phyloP scores from a whole-genome alignment of 2,797 vertebrate species.

The Coregonus suidteri region DNA sequence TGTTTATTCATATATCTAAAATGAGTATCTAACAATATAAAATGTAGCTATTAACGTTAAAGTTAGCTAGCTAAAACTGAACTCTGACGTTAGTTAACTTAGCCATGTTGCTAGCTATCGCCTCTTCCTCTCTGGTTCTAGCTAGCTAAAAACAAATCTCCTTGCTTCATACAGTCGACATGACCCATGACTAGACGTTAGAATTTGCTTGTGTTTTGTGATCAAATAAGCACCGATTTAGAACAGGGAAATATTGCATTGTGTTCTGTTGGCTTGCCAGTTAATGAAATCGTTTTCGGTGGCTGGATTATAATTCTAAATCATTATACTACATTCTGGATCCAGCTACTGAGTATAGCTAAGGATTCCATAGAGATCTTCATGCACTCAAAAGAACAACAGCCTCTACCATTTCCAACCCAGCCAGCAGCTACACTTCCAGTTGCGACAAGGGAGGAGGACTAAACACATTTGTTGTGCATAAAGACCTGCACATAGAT shows the following conservation, averaged over 20 bases:
- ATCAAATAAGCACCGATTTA: slow-evolving; percentile 25
- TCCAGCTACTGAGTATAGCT: slow-evolving; percentile 17
- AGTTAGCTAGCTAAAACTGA: neutral
- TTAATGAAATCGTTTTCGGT: slow-evolving; percentile 37
- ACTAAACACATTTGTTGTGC: no score
- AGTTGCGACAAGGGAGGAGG: no score
- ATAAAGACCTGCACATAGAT: no score
- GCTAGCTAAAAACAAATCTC: neutral
- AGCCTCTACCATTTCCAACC: slow-evolving; percentile 34
- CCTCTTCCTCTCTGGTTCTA: neutral
- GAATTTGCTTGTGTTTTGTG: neutral
- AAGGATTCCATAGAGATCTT: slow-evolving; percentile 40
- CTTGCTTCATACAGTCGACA: neutral
- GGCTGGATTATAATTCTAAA: slow-evolving; percentile 41
- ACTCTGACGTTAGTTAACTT: neutral
- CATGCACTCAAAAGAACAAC: slow-evolving; percentile 45
- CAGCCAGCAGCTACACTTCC: no score
- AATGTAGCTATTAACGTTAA: neutral
- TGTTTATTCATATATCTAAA: neutral
- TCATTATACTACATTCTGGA: slow-evolving; percentile 33
- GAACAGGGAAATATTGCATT: slow-evolving; percentile 41
- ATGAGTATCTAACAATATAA: neutral
- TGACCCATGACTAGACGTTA: slow-evolving; percentile 1
- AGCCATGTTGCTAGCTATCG: neutral
- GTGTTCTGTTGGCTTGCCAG: slow-evolving; percentile 18